These are phyloP conservation scores for Himalopsyche japonica DNA, from an alignment of 2,888 invertebrate genomes.

Conservation along the genomic window DNA sequence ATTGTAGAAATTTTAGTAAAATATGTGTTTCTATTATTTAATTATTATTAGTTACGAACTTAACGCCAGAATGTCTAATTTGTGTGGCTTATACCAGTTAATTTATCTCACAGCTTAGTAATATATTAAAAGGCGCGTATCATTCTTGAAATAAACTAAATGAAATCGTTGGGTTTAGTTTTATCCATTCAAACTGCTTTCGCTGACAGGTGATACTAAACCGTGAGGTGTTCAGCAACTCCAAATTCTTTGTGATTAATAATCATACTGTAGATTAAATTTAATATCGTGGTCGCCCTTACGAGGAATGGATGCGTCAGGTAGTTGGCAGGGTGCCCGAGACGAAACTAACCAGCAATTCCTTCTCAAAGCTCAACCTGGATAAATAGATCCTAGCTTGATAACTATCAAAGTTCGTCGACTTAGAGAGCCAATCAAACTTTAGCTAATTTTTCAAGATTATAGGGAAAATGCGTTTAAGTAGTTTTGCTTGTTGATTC, in stretches of 20 bases:
- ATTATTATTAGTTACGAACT: no score
- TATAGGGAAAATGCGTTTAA: neutral
- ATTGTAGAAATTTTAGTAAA: no score
- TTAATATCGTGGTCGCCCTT: neutral
- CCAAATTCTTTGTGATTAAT: neutral
- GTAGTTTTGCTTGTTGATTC: neutral
- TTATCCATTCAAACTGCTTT: neutral
- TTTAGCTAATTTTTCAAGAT: neutral
- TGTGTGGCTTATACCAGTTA: no score
- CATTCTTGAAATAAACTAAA: no score
- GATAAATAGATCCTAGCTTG: neutral
- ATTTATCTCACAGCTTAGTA: no score
- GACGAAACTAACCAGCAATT: neutral
- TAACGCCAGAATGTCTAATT: no score
- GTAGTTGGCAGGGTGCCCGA: neutral
- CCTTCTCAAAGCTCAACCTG: neutral
- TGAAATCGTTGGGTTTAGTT: neutral
- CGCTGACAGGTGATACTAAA: neutral
- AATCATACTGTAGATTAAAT: neutral
- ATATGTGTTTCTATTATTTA: no score
- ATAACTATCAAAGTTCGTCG: neutral
- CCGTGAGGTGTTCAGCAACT: neutral
- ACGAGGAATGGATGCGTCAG: neutral
- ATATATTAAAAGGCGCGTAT: no score
- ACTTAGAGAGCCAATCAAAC: neutral